phyloP scores from a whole-genome alignment of 2,888 invertebrate genomes.

The Ceriagrion tenellum region DNA sequence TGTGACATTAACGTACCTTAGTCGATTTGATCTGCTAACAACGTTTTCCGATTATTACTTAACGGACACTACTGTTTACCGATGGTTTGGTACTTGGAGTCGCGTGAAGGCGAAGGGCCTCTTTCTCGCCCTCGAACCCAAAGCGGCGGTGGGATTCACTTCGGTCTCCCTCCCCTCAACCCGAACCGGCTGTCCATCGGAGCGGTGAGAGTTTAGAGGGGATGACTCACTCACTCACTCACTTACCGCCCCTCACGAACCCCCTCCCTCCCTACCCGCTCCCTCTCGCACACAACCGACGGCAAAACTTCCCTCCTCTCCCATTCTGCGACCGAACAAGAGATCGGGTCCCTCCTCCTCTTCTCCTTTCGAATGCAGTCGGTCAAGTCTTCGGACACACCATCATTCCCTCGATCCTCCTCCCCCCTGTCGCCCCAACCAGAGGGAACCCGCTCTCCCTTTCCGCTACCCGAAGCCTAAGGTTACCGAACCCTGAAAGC shows the following conservation, averaged over 20 bases:
- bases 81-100: too few relatives aligned
- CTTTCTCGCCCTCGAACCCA: background rate
- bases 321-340: background rate
- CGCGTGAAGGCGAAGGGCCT: too few relatives aligned
- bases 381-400: background rate
- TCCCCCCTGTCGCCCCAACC: too few relatives aligned
- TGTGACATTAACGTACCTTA: too few relatives aligned
- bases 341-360: background rate
- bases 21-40: too few relatives aligned
- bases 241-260: background rate
- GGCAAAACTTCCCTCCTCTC: background rate
- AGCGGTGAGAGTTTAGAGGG: background rate
- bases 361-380: background rate
- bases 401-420: background rate
- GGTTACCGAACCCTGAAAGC: background rate
- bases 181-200: background rate
- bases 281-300: background rate
- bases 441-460: background rate
- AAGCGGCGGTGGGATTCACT: background rate
- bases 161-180: background rate
- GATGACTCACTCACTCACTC: constrained; percentile 20
- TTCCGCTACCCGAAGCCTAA: background rate
- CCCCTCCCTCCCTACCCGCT: background rate
- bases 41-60: too few relatives aligned
- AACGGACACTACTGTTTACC: too few relatives aligned